Evolutionary conservation across 2,113 vertebrate genomes (phyloP).

Genomic region (Pygoscelis antarcticus): DNA sequence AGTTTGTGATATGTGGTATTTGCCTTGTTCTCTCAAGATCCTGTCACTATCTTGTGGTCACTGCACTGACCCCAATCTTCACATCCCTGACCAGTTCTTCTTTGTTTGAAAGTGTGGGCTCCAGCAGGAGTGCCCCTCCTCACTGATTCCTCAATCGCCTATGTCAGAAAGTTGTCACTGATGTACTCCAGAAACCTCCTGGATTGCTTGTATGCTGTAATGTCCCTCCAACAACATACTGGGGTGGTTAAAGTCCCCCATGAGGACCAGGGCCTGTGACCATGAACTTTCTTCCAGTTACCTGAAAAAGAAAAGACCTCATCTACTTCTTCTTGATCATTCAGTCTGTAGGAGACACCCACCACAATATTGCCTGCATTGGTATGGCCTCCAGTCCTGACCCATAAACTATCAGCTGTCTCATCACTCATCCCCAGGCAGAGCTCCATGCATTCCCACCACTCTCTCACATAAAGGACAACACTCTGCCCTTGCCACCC

Average conservation of each 20-base stretch:
- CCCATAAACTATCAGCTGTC: background rate
- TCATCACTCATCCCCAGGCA: background rate
- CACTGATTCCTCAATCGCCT: background rate
- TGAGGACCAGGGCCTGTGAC: background rate
- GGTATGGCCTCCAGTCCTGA: background rate
- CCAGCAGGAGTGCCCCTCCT: background rate
- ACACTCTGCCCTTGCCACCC: background rate
- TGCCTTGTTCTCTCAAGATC: background rate
- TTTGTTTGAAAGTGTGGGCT: background rate
- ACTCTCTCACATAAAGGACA: background rate
- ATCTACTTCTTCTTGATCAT: background rate
- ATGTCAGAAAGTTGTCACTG: background rate
- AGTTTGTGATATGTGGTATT: background rate
- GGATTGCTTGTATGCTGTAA: background rate
- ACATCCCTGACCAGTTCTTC: background rate
- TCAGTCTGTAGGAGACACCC: background rate
- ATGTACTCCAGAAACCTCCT: background rate
- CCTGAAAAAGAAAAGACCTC: background rate
- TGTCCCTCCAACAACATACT: background rate
- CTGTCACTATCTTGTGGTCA: background rate
- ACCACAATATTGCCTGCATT: fast-evolving
- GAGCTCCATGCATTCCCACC: background rate
- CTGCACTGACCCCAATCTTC: background rate
- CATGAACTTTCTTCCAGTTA: background rate
- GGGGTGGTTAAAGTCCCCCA: background rate